Base-by-base conservation (phyloP, 2,888 invertebrate genomes). In the Glaucopsyche alexis region DNA sequence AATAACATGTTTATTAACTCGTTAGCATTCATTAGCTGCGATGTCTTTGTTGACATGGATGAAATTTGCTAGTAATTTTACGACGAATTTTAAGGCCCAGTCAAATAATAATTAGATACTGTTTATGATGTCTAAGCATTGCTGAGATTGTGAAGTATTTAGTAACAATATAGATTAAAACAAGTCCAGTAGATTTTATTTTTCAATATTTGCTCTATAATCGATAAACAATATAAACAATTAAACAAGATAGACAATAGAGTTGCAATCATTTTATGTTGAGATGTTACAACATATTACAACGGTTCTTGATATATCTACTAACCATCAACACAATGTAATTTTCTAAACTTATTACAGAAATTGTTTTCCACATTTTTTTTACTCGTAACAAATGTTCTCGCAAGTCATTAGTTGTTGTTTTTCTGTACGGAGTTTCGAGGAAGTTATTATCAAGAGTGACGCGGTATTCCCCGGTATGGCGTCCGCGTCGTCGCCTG, bases 391-490 rank as follows among this genome's bases (percentile, higher is more conserved):
- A 19, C 13, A 47, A 29, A 47, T 42, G 47, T 69, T 69, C 69
- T 49, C 69, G 29, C 19, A 14, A 49, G 47, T 38, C 49, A 38
- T 69, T 69, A 69, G 69, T 69, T 69, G 49, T 71, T 71, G 60
- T 72, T 72, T 76, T 75, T 75, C 74, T 76, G 73, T 73, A 70
- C 71, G 66, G 19, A 55, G 40, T 74, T 71, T 73, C 64, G 72
- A 80, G 80, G 79, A 80, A 81, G 79, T 79, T 75, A 79, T 81
- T 83, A 85, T 85, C 82, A 77, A 52, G 60, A 65, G 76, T 87
- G 86, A 87, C 85, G 82, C 80, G 87, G 90, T 87, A 87, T 87
- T 90, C 84, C 90, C 90, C 87, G 77, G 77, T 78, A 78, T 77
- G 76, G 76, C 78, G 75, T 29, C 29, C 29, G 29, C 29, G 29